phyloP scores from a whole-genome alignment of 2,888 invertebrate species.

The Heliconius charithonia region DNA sequence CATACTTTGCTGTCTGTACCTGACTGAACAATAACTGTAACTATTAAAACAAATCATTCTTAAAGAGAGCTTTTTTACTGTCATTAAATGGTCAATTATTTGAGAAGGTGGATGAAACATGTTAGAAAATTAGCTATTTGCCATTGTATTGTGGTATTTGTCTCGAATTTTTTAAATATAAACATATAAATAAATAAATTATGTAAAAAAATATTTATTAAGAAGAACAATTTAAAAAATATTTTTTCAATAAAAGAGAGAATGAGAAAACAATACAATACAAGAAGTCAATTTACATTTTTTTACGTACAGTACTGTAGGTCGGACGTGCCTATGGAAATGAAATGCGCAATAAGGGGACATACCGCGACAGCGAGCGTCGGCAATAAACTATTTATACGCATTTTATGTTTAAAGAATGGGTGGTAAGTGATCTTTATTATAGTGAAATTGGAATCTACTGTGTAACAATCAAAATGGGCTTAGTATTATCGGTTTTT shows the following conservation, averaged over 20 bases:
- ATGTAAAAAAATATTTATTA: not conserved
- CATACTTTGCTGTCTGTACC: too few species aligned
- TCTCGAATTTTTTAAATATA: not conserved
- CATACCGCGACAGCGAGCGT: constrained; percentile 30
- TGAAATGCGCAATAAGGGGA: constrained; percentile 41
- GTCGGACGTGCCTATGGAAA: constrained; percentile 42
- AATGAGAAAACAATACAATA: not conserved
- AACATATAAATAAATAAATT: not conserved
- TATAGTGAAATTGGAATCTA: constrained; percentile 8
- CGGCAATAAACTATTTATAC: constrained; percentile 43
- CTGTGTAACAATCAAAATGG: not conserved
- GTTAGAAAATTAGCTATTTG: too few species aligned
- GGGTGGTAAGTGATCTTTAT: constrained; percentile 10
- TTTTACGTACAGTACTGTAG: constrained; percentile 28
- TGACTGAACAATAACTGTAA: too few species aligned
- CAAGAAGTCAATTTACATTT: constrained; percentile 1
- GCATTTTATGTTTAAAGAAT: constrained; percentile 30
- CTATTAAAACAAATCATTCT: too few species aligned
- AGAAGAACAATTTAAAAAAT: not conserved
- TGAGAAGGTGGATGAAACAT: too few species aligned
- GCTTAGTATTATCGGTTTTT: not conserved
- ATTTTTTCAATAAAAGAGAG: not conserved
- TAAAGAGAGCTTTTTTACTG: too few species aligned
- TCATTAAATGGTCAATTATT: too few species aligned
- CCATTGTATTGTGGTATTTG: too few species aligned